phyloP scores from a whole-genome alignment of 2,797 vertebrate genomes.

The Aeoliscus strigatus region DNA sequence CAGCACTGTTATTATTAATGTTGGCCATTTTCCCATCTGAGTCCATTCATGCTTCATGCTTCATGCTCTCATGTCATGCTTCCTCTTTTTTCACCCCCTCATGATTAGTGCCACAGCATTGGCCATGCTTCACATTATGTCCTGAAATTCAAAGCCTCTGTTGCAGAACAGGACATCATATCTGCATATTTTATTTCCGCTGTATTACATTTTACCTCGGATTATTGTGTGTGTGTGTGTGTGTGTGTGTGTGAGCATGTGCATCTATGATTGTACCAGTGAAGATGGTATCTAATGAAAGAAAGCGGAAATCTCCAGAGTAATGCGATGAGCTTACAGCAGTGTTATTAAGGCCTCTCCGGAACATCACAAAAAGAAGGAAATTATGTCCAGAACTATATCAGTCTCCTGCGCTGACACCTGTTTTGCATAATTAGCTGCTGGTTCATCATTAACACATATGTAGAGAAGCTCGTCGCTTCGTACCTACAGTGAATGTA shows the following conservation, averaged over 20 bases:
- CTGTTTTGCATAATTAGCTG: slow-evolving; percentile 68
- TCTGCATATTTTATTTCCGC: slow-evolving; percentile 25
- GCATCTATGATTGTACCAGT: no score
- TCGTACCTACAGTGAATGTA: slow-evolving; percentile 50
- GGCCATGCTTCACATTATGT: slow-evolving; percentile 15
- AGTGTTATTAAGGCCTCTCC: slow-evolving; percentile 14
- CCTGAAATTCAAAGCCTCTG: slow-evolving; percentile 9
- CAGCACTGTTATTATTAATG: slow-evolving; percentile 47
- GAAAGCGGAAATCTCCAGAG: slow-evolving; percentile 8
- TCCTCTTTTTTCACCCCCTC: slow-evolving; percentile 2
- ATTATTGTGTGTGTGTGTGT: no score
- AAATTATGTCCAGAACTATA: slow-evolving; percentile 32
- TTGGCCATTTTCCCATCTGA: slow-evolving; percentile 38
- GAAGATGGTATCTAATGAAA: no score
- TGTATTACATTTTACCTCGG: slow-evolving; percentile 16
- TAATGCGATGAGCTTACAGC: no score
- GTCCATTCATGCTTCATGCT: slow-evolving; percentile 11
- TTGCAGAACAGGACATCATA: slow-evolving; percentile 12
- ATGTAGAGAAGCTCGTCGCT: slow-evolving; percentile 35
- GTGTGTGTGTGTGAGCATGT: no score
- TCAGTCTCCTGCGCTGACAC: slow-evolving; percentile 41
- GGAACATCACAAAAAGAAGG: slow-evolving; percentile 20
- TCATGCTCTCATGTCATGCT: slow-evolving; percentile 38
- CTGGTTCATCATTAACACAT: slow-evolving; percentile 59
- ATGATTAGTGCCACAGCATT: slow-evolving; percentile 14